A percentile compares a stretch with the other conserved stretches of the same genome.
Evolutionary conservation across 2,888 invertebrate species (phyloP).

Genomic region (Biston betularia): DNA sequence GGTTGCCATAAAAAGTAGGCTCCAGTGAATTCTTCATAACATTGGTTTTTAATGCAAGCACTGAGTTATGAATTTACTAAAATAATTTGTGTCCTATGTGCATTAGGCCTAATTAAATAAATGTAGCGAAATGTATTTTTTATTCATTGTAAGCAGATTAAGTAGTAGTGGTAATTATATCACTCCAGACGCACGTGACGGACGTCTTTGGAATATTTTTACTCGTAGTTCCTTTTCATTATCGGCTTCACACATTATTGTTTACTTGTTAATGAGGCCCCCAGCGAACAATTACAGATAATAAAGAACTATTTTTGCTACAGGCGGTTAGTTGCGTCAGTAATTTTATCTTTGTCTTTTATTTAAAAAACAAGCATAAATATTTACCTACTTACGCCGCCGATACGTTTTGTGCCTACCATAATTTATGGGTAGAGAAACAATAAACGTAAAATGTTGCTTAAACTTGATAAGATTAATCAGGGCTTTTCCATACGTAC

Average conservation of each 20-base stretch:
- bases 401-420: neutral
- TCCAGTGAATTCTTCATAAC: no score
- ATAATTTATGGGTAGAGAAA: neutral
- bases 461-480: neutral
- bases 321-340: constrained; percentile 19
- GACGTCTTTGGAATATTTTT: constrained; percentile 11
- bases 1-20: no score
- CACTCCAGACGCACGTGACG: constrained; percentile 10
- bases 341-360: neutral
- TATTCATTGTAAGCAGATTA: neutral
- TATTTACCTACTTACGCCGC: constrained; percentile 3
- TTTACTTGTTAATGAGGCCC: constrained; percentile 23
- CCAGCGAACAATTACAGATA: constrained; percentile 25
- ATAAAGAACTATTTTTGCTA: constrained; percentile 12
- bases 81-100: no score
- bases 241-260: neutral
- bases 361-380: neutral
- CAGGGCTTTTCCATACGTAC: neutral
- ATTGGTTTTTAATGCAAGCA: no score
- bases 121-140: constrained; percentile 5
- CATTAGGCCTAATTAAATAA: neutral
- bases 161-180: neutral
- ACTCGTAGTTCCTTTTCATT: constrained; percentile 7
- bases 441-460: no score
- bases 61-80: neutral